A percentile compares a stretch with the other conserved stretches of the same genome.
Conservation (phyloP, 2,888 invertebrate genomes). For the Calephelis perditalis region DNA sequence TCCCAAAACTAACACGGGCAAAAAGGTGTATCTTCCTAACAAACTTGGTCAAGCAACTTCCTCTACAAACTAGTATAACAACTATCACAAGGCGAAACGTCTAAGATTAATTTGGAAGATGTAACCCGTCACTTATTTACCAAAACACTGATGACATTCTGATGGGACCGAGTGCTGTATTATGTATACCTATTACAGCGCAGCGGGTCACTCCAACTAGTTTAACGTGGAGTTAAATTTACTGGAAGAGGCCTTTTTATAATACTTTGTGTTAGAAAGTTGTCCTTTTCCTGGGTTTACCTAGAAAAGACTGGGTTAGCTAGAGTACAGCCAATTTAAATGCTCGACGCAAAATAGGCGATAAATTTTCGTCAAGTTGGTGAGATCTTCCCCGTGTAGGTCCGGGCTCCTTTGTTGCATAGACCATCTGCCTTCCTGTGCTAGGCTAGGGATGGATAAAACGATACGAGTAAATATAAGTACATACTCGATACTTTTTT, state of each 20-base stretch:
- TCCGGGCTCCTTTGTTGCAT: no score
- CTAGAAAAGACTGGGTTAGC: no score
- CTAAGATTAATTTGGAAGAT: slow-evolving; percentile 1
- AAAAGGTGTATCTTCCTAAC: no score
- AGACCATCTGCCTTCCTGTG: no score
- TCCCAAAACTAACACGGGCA: no score
- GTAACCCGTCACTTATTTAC: slow-evolving; percentile 39
- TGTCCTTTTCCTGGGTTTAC: not conserved
- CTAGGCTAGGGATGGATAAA: no score
- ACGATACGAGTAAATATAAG: no score
- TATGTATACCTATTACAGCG: slow-evolving; percentile 63
- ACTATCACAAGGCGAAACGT: slow-evolving; percentile 5
- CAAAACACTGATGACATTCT: slow-evolving; percentile 73
- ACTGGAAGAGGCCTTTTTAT: slow-evolving; percentile 33
- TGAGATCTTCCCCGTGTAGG: no score
- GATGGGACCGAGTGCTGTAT: slow-evolving; percentile 51
- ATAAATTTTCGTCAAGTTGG: no score
- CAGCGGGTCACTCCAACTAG: slow-evolving; percentile 61
- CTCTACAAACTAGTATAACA: not conserved
- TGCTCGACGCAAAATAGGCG: no score
- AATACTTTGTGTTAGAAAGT: not conserved
- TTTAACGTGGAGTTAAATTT: slow-evolving; percentile 33
- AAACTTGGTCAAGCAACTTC: slow-evolving; percentile 2
- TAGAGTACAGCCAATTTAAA: no score
- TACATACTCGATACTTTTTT: no score